Evolutionary conservation across 2,888 invertebrate species (phyloP).

Genomic region (Drosophila neonasuta): DNA sequence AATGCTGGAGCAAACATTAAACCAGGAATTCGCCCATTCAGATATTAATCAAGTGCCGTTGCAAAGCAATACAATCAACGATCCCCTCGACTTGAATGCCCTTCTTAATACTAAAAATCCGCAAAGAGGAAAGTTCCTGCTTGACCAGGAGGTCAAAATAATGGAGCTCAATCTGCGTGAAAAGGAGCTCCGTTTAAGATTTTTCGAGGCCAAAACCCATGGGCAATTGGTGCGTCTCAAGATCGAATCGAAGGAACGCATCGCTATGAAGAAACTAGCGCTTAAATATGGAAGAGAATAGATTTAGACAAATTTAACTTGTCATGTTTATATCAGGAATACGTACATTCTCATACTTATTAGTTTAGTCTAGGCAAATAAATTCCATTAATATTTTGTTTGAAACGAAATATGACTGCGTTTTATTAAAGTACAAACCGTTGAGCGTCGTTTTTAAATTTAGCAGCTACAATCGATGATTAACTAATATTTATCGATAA

Average conservation of each 20-base stretch:
- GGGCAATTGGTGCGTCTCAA: slow-evolving; percentile 17
- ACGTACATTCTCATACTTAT: not conserved
- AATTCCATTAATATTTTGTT: not conserved
- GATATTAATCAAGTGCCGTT: not conserved
- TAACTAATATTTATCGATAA: slow-evolving; percentile 13
- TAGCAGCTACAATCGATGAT: not conserved
- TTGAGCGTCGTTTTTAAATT: not conserved
- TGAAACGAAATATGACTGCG: not conserved
- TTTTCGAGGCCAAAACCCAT: slow-evolving; percentile 5
- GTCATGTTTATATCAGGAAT: too few species aligned
- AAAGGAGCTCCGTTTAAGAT: slow-evolving; percentile 13
- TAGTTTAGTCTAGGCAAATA: not conserved
- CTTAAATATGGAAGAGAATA: slow-evolving; percentile 7
- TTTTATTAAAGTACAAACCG: not conserved
- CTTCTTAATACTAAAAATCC: not conserved
- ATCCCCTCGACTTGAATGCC: not conserved
- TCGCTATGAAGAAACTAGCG: slow-evolving; percentile 9
- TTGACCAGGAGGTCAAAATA: not conserved
- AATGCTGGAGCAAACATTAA: not conserved
- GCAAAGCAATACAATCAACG: not conserved
- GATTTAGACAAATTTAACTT: not conserved
- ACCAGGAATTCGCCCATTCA: not conserved
- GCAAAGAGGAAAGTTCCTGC: not conserved
- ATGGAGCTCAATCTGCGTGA: slow-evolving; percentile 18
- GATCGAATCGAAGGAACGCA: slow-evolving; percentile 20